Evolutionary conservation across 1,140 invertebrate genomes (phyloP), one percentile per base, ranked within the genome.

Genomic region (Temnothorax curvispinosus): DNA sequence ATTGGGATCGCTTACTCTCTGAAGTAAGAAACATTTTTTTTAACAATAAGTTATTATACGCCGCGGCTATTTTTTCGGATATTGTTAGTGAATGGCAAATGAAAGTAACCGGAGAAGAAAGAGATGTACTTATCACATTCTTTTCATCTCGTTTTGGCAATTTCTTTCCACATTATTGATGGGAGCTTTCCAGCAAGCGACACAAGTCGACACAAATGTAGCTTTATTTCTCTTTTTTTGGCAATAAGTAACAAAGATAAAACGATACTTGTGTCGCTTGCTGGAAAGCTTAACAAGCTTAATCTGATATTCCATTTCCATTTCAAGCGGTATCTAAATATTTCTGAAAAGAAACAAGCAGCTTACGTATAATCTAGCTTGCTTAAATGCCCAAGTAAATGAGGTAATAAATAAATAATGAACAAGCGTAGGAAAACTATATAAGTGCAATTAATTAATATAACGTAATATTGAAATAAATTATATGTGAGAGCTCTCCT

Each of bases 251-350:
- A 27, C 27, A 27, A 27, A 27, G 27, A 27, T 27, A 27, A 27
- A 27, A 27, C 27, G 27, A 27, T 27, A 27, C 27, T 27, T 27
- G 27, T 27, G 27, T 27, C 27, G 27, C 27, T 27, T 27, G 27
- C 27, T 27, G 27, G 27, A 27, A 27, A 27, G 27, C 27, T 27
- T 54, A 75, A 21, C 5, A 15, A n/a, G n/a, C 5, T 56, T 56
- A 75, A 75, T 75, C 41, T 6, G 9, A 58, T 58, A 75, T 75
- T 56, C n/a, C n/a, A 38, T 75, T 75, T 58, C 2, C 13, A 27
- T 21, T 27, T 21, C 21, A n/a, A 41, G 41, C 8, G 6, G 9
- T 21, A 6, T 0, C 54, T 11, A 38, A 5, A 21, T 41, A 75
- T 58, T 75, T 56, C 56, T 21, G 21, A 27, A 27, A 9, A 2